These are phyloP conservation scores for Huso huso DNA, from an alignment of 2,797 vertebrate genomes.

Conservation along the genomic window DNA sequence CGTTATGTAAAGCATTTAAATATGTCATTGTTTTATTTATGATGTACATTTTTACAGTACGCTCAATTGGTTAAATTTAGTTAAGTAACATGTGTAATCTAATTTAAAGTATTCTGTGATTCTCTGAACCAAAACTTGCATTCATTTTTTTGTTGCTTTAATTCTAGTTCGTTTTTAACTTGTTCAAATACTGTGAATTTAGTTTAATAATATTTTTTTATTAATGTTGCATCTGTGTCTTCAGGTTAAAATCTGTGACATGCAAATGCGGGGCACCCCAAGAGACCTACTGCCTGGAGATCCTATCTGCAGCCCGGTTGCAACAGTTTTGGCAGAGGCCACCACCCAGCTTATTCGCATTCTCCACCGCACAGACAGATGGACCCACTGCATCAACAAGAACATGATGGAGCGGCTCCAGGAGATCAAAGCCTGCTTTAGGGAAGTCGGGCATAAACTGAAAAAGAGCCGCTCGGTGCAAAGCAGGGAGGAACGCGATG, in stretches of 20 bases:
- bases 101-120: background rate
- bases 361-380: constrained; percentile 84
- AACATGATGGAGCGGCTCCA: constrained; percentile 88
- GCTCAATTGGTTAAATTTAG: no score
- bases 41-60: background rate
- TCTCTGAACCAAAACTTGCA: background rate
- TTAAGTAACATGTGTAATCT: no score
- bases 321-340: constrained; percentile 87
- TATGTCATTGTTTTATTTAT: background rate
- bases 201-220: background rate
- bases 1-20: background rate
- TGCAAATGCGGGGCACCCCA: constrained; percentile 96
- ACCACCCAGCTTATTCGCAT: constrained; percentile 90
- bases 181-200: background rate
- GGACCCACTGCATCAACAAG: constrained; percentile 89
- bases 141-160: no score
- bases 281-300: constrained; percentile 89
- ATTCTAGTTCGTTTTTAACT: no score
- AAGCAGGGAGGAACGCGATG: constrained; percentile 86
- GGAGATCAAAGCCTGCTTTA: constrained; percentile 81
- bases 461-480: constrained; percentile 92
- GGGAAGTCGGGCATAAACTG: constrained; percentile 74
- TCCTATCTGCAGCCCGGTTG: constrained; percentile 90
- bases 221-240: constrained; percentile 9
- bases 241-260: constrained; percentile 96